These are phyloP conservation scores for Heliconius sara DNA, from an alignment of 2,888 invertebrate genomes.

Conservation along the genomic window DNA sequence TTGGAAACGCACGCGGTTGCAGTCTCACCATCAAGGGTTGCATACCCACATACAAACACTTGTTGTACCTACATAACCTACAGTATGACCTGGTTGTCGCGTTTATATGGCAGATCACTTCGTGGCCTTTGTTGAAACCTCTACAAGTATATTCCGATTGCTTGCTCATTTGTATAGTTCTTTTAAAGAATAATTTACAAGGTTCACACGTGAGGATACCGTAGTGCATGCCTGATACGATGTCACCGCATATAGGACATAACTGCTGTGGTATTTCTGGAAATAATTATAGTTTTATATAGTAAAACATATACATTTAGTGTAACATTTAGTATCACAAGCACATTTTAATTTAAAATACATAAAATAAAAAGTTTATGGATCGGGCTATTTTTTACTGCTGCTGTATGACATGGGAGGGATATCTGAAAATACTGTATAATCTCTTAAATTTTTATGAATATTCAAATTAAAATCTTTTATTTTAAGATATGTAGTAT, in stretches of 20 bases:
- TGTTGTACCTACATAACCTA: conserved; percentile 57
- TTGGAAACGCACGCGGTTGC: conserved; percentile 15
- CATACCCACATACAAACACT: conserved; percentile 62
- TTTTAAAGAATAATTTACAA: conserved; percentile 67
- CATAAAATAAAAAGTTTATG: too few species aligned
- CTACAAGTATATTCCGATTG: conserved; percentile 57
- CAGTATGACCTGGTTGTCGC: conserved; percentile 59
- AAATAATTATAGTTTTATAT: not conserved
- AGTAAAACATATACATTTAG: not conserved
- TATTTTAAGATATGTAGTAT: too few species aligned
- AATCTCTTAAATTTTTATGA: too few species aligned
- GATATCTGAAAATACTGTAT: too few species aligned
- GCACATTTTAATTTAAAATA: too few species aligned
- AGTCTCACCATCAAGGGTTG: conserved; percentile 52
- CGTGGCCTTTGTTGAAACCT: not conserved
- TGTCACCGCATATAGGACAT: conserved; percentile 64
- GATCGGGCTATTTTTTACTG: too few species aligned
- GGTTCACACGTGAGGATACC: conserved; percentile 65
- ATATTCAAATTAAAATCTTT: too few species aligned
- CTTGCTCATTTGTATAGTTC: conserved; percentile 58
- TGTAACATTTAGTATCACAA: too few species aligned
- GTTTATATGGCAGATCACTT: conserved; percentile 53
- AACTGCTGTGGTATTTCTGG: not conserved
- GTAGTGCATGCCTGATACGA: conserved; percentile 60
- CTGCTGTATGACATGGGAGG: too few species aligned